Conservation (phyloP, 2,888 invertebrate genomes). For the Chymomyza fuscimana region DNA sequence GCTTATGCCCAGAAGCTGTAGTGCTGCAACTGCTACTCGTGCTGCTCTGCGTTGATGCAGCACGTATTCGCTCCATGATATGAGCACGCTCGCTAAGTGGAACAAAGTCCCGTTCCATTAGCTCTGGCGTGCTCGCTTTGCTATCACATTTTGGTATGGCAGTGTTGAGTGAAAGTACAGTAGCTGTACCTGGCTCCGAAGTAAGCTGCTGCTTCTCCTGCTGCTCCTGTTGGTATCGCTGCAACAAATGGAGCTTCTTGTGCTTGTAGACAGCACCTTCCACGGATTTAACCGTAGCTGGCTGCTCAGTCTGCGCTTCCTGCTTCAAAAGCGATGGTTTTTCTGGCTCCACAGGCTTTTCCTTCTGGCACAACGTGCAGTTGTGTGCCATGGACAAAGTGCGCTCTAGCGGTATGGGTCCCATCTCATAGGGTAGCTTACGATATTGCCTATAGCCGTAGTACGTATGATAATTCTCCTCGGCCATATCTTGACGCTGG, state of each 20-base stretch:
- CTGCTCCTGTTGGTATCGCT: conserved; percentile 73
- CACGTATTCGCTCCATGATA: conserved; percentile 55
- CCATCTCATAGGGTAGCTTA: conserved; percentile 87
- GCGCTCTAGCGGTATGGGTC: conserved; percentile 83
- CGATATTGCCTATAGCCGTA: conserved; percentile 78
- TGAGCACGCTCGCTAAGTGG: conserved; percentile 47
- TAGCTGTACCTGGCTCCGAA: conserved; percentile 12
- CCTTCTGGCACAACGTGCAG: conserved; percentile 80
- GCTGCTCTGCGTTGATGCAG: conserved; percentile 68
- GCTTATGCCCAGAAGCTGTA: conserved; percentile 53
- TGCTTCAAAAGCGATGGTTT: conserved; percentile 10
- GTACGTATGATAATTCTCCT: conserved; percentile 83
- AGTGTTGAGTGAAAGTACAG: conserved; percentile 42
- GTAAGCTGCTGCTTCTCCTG: conserved; percentile 47
- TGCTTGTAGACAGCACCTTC: conserved; percentile 58
- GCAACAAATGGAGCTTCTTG: conserved; percentile 74
- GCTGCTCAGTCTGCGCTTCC: conserved; percentile 28
- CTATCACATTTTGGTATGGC: conserved; percentile 66
- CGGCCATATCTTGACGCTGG: conserved; percentile 86
- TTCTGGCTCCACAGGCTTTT: conserved; percentile 36
- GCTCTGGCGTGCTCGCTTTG: conserved; percentile 71
- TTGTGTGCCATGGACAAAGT: conserved; percentile 76
- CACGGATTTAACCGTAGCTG: conserved; percentile 18
- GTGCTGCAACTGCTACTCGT: conserved; percentile 71
- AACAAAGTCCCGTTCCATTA: conserved; percentile 59